Evolutionary conservation across 2,113 vertebrate species (phyloP), one percentile per base, ranked within the genome.

Genomic region (Jaculus jaculus): DNA sequence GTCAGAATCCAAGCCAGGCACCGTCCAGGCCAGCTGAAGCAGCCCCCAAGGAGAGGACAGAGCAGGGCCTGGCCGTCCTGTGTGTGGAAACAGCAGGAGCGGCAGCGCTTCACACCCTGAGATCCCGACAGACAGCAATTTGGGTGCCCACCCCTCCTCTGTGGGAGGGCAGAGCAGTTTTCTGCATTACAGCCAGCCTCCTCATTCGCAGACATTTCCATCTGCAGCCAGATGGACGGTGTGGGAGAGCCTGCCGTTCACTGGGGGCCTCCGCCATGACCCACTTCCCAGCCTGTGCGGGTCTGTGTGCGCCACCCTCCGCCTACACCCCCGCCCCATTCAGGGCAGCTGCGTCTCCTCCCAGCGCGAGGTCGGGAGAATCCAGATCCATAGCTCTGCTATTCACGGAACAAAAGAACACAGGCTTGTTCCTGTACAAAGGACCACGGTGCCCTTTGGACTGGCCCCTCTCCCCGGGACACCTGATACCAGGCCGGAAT

Each of bases 391-490:
- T 23, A 47, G n/a, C 68, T 30, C 61, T 34, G 17, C 71, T 93
- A 80, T 66, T 92, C 89, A 51, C 9, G 3, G 79, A 68, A 92
- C 89, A 93, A 86, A 95, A 74, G 86, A 83, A 82, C 34, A 28
- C 34, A 73, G 68, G 28, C 47, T 80, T 78, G 60, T 71, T 34
- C 18, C 84, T 92, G 34, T 17, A 84, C 73, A 96, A 87, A 93
- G 80, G 71, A 32, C 71, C 7, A 0, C 32, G 12, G 93, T 83
- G 17, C 66, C 65, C 87, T 96, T 54, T 84, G 89, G 77, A 28
- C 51, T 28, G 20, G 84, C 32, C 90, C 20, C 7, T 89, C 51
- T 94, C 91, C 68, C 77, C 51, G 32, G 84, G 68, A 84, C 1
- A 4, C 34, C 69, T 63, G 83, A 47, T 60, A 39, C 42, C 65